Evolutionary conservation across 1,140 invertebrate species (phyloP).

Genomic region (Drosophila santomea): DNA sequence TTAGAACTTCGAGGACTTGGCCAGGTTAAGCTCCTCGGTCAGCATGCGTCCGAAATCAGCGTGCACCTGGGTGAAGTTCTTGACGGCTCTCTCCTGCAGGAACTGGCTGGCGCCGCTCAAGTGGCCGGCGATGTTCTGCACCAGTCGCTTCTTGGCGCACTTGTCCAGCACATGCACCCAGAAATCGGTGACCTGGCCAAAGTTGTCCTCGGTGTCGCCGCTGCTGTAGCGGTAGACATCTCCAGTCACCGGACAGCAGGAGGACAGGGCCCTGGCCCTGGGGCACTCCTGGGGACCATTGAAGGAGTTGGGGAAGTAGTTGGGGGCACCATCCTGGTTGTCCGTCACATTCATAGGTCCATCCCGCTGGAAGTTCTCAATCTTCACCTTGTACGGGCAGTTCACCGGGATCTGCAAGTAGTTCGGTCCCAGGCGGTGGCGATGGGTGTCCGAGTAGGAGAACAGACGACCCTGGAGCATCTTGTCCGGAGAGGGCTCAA

Average conservation of each 20-base stretch:
- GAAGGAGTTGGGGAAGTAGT: slow-evolving; percentile 99
- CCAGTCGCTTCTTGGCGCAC: slow-evolving; percentile 89
- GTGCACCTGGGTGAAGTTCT: slow-evolving; percentile 90
- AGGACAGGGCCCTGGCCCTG: slow-evolving; percentile 86
- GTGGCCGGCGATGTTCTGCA: slow-evolving; percentile 92
- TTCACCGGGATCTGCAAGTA: slow-evolving; percentile 98
- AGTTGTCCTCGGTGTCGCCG: slow-evolving; percentile 94
- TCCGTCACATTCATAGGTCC: slow-evolving; percentile 89
- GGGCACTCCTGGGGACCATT: slow-evolving; percentile 89
- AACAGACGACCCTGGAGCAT: slow-evolving; percentile 98
- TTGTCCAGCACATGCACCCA: slow-evolving; percentile 92
- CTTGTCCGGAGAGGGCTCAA: slow-evolving; percentile 96
- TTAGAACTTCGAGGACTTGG: slow-evolving; percentile 87
- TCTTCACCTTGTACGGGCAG: slow-evolving; percentile 90
- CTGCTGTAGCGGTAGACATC: slow-evolving; percentile 91
- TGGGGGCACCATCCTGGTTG: slow-evolving; percentile 93
- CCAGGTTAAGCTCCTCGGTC: slow-evolving; percentile 87
- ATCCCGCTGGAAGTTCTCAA: slow-evolving; percentile 94
- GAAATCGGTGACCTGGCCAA: slow-evolving; percentile 92
- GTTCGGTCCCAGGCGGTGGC: slow-evolving; percentile 96
- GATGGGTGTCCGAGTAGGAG: slow-evolving; percentile 97
- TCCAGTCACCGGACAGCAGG: slow-evolving; percentile 86
- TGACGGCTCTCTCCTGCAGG: slow-evolving; percentile 93
- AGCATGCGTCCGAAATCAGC: slow-evolving; percentile 88
- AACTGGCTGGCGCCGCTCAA: slow-evolving; percentile 92